Percentiles rank a stretch among this genome's conserved stretches.
phyloP scores from a whole-genome alignment of 2,888 invertebrate genomes.

The Heteropelma amictum region DNA sequence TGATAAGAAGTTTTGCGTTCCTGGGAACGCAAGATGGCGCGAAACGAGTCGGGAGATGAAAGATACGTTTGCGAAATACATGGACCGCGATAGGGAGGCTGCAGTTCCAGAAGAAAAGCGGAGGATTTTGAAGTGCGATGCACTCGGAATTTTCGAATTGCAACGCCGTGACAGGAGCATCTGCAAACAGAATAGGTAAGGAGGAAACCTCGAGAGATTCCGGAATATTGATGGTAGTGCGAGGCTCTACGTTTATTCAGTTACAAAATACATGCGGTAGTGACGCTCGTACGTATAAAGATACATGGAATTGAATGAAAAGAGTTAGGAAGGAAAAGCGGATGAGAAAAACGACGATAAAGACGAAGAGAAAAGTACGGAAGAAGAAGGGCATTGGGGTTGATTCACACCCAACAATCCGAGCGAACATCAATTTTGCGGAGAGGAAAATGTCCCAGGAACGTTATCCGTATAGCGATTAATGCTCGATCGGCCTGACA shows the following conservation, averaged over 20 bases:
- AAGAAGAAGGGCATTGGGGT: slow-evolving; percentile 19
- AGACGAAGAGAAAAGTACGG: slow-evolving; percentile 8
- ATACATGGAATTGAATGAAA: slow-evolving; percentile 62
- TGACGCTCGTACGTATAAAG: slow-evolving; percentile 69
- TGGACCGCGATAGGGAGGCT: background rate
- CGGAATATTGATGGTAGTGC: background rate
- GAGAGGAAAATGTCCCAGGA: slow-evolving; percentile 55
- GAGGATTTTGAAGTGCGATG: slow-evolving; percentile 19
- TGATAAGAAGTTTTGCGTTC: slow-evolving; percentile 70
- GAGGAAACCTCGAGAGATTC: slow-evolving; percentile 1
- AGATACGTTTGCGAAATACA: background rate
- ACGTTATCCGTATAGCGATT: slow-evolving; percentile 58
- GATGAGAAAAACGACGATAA: slow-evolving; percentile 71
- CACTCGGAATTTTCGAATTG: slow-evolving; percentile 4
- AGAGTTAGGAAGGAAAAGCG: background rate
- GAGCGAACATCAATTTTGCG: slow-evolving; percentile 58
- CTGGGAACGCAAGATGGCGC: slow-evolving; percentile 76
- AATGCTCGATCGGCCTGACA: slow-evolving; percentile 59
- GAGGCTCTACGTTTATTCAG: slow-evolving; percentile 1
- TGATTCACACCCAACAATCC: slow-evolving; percentile 51
- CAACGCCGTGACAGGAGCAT: background rate
- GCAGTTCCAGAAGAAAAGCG: background rate
- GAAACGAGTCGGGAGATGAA: slow-evolving; percentile 47
- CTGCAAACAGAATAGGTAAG: background rate
- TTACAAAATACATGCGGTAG: too few species aligned